Evolutionary conservation across 2,888 invertebrate genomes (phyloP), one percentile per base, ranked within the genome.

Genomic region (Incurvaria masculella): DNA sequence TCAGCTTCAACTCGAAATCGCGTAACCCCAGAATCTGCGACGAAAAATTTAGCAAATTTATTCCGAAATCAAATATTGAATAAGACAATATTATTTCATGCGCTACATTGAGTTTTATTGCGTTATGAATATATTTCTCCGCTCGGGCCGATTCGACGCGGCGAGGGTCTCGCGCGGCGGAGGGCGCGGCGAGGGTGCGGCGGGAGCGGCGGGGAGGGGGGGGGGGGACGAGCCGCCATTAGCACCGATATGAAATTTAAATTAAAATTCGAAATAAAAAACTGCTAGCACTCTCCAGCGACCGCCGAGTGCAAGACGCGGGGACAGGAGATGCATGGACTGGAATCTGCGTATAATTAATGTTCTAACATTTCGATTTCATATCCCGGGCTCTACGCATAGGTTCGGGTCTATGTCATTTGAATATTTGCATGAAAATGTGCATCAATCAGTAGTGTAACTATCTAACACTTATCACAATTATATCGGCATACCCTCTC

Each of bases 41-140:
- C 4, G 33, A 72, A 70, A 73, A 67, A 71, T 68, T 62, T 56
- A 20, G 57, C 56, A 62, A 69, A 71, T 65, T 66, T 56, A 64
- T 65, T 64, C 72, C 71, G 68, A 72, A 70, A 69, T 73, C 74
- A 74, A 76, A 75, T 72, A 76, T 78, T 72, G 70, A 68, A 72
- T 76, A 72, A 76, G 66, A 78, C 78, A 76, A 78, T 78, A 76
- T 78, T 76, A 76, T 74, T 74, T 76, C 76, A 75, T 64, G 70
- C 74, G 76, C 68, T 71, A 75, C 78, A 78, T 78, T 76, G 69
- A 69, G 66, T 73, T 76, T 78, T 72, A 78, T 76, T 66, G 65
- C 69, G 62, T 59, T 60, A 71, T 76, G 78, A 76, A 76, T 76
- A 72, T 68, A 75, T 75, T 72, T 65, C 65, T 63, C 66, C 62